These are phyloP conservation scores for Lasioglossum vierecki DNA, from an alignment of 2,888 invertebrate species.

Conservation along the genomic window DNA sequence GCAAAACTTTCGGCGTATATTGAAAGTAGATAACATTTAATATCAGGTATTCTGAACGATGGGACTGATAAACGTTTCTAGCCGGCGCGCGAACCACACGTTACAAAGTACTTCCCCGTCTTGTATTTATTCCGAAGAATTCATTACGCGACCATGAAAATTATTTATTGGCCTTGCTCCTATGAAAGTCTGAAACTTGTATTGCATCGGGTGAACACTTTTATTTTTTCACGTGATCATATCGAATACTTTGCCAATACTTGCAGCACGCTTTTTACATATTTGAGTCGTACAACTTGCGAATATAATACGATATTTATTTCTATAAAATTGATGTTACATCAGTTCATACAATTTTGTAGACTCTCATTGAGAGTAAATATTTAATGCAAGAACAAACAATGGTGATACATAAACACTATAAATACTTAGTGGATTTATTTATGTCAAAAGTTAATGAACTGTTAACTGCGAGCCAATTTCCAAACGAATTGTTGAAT, in stretches of 20 bases:
- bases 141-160: not conserved
- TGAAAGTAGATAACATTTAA: conserved; percentile 35
- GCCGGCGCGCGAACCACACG: not conserved
- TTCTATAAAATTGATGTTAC: not conserved
- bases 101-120: not conserved
- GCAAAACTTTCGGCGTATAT: not conserved
- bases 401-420: not conserved
- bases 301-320: not conserved
- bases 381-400: not conserved
- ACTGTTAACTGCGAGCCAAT: not conserved
- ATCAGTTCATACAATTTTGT: not conserved
- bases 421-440: too few relatives aligned
- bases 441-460: not conserved
- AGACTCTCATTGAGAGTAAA: not conserved
- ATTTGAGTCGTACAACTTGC: not conserved
- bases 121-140: not conserved
- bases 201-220: not conserved
- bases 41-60: conserved; percentile 7
- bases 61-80: conserved; percentile 27
- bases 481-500: not conserved
- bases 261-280: not conserved
- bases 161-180: not conserved
- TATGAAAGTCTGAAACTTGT: not conserved
- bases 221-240: not conserved
- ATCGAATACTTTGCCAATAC: not conserved